Conservation (phyloP, 2,888 invertebrate genomes). For the Heteromyza rotundicornis region DNA sequence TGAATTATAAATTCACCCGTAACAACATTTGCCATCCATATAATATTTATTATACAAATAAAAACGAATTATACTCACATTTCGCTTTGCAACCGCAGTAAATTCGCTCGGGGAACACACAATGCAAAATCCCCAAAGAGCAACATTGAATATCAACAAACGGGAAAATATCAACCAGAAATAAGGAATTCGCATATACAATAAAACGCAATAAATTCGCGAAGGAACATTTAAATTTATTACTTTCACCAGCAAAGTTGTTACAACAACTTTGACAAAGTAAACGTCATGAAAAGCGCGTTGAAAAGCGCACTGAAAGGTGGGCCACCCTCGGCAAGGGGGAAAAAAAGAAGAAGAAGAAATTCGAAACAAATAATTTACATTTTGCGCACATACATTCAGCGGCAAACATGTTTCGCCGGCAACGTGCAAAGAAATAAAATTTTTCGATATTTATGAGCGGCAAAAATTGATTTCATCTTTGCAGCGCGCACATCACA, state of each 20-base stretch:
- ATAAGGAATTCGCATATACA: not conserved
- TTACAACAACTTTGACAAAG: not conserved
- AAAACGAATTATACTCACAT: no score
- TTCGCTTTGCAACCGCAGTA: no score
- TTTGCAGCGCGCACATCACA: not conserved
- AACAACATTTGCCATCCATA: no score
- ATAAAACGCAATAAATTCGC: slow-evolving; percentile 18
- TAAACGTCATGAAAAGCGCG: not conserved
- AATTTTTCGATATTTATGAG: not conserved
- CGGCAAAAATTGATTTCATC: not conserved
- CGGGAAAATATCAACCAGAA: not conserved
- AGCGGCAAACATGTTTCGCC: not conserved
- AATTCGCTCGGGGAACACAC: no score
- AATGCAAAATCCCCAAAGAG: not conserved
- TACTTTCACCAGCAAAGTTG: not conserved
- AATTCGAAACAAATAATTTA: not conserved
- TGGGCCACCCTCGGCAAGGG: not conserved
- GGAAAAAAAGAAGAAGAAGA: not conserved
- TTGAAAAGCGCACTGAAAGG: not conserved
- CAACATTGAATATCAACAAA: not conserved
- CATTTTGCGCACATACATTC: not conserved
- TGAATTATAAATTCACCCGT: no score
- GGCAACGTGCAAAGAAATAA: not conserved
- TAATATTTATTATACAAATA: no score
- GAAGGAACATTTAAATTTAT: slow-evolving; percentile 13